Percentiles rank a stretch among this genome's conserved stretches.
Conservation (phyloP, 2,113 vertebrate genomes). For the Aspidoscelis tigris region DNA sequence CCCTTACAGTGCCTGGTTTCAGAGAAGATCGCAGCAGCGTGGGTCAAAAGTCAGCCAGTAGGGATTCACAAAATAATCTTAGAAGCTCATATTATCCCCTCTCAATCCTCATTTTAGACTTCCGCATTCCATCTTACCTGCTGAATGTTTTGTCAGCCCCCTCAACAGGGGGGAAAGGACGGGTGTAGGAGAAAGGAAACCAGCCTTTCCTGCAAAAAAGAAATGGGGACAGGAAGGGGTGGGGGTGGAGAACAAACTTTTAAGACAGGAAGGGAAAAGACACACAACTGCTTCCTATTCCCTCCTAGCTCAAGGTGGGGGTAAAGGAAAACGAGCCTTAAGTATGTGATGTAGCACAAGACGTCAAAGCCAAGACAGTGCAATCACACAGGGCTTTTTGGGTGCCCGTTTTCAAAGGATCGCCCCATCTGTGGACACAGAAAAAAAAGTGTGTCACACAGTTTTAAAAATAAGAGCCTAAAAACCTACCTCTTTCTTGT, state of each 20-base stretch:
- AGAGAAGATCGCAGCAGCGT: too few species aligned
- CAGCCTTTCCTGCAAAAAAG: constrained; percentile 81
- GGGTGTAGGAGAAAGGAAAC: constrained; percentile 88
- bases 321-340: background rate
- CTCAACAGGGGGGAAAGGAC: constrained; percentile 64
- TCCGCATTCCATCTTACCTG: constrained; percentile 61
- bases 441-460: too few species aligned
- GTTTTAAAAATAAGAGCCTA: too few species aligned
- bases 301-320: background rate
- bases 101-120: background rate
- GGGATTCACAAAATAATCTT: background rate
- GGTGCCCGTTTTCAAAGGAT: too few species aligned
- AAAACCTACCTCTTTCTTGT: too few species aligned
- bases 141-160: constrained; percentile 66
- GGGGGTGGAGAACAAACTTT: background rate
- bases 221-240: background rate
- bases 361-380: background rate
- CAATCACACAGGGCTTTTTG: too few species aligned
- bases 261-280: constrained; percentile 4
- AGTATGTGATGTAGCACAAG: background rate
- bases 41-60: background rate
- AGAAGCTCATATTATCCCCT: background rate
- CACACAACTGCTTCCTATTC: background rate
- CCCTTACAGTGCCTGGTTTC: too few species aligned
- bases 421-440: too few species aligned